Base-by-base conservation (phyloP, 2,888 invertebrate genomes). In the Cataglyphis rosenhaueri region DNA sequence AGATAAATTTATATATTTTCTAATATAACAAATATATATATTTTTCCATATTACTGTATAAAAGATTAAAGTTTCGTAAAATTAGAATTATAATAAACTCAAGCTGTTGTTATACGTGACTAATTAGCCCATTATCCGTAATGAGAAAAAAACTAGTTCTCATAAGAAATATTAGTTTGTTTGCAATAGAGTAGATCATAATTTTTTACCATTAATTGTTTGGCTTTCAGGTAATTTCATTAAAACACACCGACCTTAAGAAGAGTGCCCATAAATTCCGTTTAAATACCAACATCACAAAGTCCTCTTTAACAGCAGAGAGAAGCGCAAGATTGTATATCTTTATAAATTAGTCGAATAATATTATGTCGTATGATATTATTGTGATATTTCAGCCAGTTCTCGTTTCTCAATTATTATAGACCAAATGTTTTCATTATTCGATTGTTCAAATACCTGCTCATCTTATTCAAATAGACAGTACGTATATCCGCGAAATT, bases 271-370 rank as follows among this genome's bases (percentile, higher is more conserved):
- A 66, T 76, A 76, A 76, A 76, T 76, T 76, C 15, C n/a, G 66
- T 29, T 76, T 66, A 76, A 76, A 66, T 66, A 55, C 66, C 41
- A 10, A 55, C 76, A 35, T 64, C 52, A 10, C 12, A 29, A n/a
- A 76, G 66, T 76, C n/a, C 41, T 41, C 68, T 76, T n/a, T 41
- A 66, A n/a, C n/a, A 41, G 29, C 29, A 55, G 35, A 35, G 35
- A 35, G 35, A 35, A 35, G 29, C 68, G n/a, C 66, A n/a, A 76
- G n/a, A 52, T 52, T 52, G 2, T 76, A 76, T 21, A 57, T 66
- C 68, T 41, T 76, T 41, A 76, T 57, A 66, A 76, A 76, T 76
- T 61, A 57, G 41, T 57, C 55, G 10, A 76, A 66, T 66, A 41
- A 66, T 76, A 66, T 55, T 38, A 66, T 57, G 3, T 29, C 29